Evolutionary conservation across 2,113 vertebrate species (phyloP).

Genomic region (Archilochus colubris): DNA sequence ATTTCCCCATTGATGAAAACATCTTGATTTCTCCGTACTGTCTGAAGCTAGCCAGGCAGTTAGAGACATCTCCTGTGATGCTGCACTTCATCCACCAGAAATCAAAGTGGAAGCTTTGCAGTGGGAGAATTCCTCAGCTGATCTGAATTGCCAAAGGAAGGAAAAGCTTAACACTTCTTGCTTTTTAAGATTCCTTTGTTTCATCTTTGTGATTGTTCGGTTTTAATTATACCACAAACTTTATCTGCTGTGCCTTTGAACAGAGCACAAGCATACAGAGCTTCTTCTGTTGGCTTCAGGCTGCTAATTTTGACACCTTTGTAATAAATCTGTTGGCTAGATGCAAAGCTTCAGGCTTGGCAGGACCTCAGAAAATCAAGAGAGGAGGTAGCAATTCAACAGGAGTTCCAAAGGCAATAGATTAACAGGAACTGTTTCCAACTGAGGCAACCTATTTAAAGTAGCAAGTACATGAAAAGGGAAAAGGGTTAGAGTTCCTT

Average conservation of each 20-base stretch:
- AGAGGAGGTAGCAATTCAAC: slow-evolving; percentile 50
- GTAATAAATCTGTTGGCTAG: slow-evolving; percentile 66
- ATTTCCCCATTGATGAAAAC: not conserved
- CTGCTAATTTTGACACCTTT: slow-evolving; percentile 70
- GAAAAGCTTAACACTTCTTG: not conserved
- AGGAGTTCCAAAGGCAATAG: not conserved
- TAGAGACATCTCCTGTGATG: not conserved
- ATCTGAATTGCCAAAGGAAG: not conserved
- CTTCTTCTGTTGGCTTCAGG: slow-evolving; percentile 21
- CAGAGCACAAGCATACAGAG: slow-evolving; percentile 5
- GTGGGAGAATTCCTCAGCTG: not conserved
- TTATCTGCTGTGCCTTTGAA: slow-evolving; percentile 14
- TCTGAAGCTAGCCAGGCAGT: not conserved
- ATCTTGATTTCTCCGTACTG: not conserved
- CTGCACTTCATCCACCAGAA: not conserved
- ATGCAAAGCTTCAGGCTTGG: slow-evolving; percentile 49
- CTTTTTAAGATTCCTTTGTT: not conserved
- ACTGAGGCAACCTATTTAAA: slow-evolving; percentile 5
- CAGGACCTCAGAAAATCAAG: slow-evolving; percentile 58
- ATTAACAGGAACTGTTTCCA: slow-evolving; percentile 21
- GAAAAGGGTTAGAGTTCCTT: slow-evolving; percentile 23
- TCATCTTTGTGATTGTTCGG: slow-evolving; percentile 34
- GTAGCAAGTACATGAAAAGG: not conserved
- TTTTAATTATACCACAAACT: not conserved
- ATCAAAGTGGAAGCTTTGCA: not conserved